These are phyloP conservation scores for Proisotoma minuta DNA, from an alignment of 2,888 invertebrate species.

Conservation along the genomic window DNA sequence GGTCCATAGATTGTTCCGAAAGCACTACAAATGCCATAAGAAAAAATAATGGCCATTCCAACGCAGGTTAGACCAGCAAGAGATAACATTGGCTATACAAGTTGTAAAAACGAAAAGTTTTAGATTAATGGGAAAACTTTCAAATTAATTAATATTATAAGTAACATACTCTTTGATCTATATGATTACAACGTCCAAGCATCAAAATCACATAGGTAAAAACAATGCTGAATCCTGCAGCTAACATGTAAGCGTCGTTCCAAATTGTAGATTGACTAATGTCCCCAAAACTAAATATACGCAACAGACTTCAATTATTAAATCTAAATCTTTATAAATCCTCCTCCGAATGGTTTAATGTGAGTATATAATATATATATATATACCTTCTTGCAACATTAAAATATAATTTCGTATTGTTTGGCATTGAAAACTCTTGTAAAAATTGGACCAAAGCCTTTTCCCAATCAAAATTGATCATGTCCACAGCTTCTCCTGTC, in stretches of 20 bases:
- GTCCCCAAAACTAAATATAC: slow-evolving; percentile 63
- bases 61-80: slow-evolving; percentile 66
- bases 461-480: slow-evolving; percentile 40
- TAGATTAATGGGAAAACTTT: background rate
- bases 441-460: slow-evolving; percentile 29
- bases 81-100: slow-evolving; percentile 60
- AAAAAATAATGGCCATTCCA: slow-evolving; percentile 66
- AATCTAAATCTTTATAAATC: background rate
- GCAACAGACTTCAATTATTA: background rate
- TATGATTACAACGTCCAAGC: slow-evolving; percentile 68
- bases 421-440: slow-evolving; percentile 19
- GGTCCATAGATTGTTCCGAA: slow-evolving; percentile 71
- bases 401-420: slow-evolving; percentile 56
- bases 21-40: slow-evolving; percentile 67
- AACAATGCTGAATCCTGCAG: slow-evolving; percentile 65
- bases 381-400: slow-evolving; percentile 59
- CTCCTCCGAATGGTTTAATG: background rate
- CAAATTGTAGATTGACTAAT: slow-evolving; percentile 66
- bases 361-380: background rate
- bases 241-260: slow-evolving; percentile 66
- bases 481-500: slow-evolving; percentile 66
- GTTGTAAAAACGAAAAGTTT: background rate
- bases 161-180: slow-evolving; percentile 62
- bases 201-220: slow-evolving; percentile 69
- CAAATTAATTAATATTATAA: background rate